Evolutionary conservation across 2,113 vertebrate species (phyloP), one percentile per base, ranked within the genome.

Genomic region (Hyperopisus bebe): DNA sequence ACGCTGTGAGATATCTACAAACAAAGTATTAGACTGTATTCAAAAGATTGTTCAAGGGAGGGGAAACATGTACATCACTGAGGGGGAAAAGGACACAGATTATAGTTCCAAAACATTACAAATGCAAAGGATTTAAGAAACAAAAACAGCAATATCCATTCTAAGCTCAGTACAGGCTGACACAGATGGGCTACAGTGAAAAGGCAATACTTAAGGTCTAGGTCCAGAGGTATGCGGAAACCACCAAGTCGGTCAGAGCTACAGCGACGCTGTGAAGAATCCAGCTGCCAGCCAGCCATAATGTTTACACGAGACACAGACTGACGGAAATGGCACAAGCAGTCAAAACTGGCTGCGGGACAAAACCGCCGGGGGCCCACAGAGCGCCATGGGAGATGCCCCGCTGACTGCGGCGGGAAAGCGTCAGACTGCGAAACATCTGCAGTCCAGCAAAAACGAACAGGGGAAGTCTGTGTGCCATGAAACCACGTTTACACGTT

Each of bases 1-100:
- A 96, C 93, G 97, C 97, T 94, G 96, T 96, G 95, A 97, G 94
- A 95, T 97, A 97, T 96, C 97, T 97, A 96, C 90, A 96, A 97
- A 97, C 95, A 96, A 94, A 94, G 94, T 93, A 93, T 94, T 93
- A 94, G 70, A 92, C 90, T 92, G 92, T 87, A 80, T 66, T 94
- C 92, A 96, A 91, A 90, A 89, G 82, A 39, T 82, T 84, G 88
- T 74, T 90, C 47, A 17, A 42, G 83, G 50, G 89, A 47, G 15
- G 53, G 89, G 9, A 77, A 85, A 8, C 66, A 47, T 42, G 50
- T 35, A 77, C 74, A 77, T 58, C 62, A 39, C 15, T 31, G 8
- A 47, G 50, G 53, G 87, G 74, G 89, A 42, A 53, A 24, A 87
- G 46, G 42, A 35, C 31, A 89, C 24, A 85, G 19, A 24, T 85